phyloP scores from a whole-genome alignment of 2,888 invertebrate genomes.

The Polia nebulosa region DNA sequence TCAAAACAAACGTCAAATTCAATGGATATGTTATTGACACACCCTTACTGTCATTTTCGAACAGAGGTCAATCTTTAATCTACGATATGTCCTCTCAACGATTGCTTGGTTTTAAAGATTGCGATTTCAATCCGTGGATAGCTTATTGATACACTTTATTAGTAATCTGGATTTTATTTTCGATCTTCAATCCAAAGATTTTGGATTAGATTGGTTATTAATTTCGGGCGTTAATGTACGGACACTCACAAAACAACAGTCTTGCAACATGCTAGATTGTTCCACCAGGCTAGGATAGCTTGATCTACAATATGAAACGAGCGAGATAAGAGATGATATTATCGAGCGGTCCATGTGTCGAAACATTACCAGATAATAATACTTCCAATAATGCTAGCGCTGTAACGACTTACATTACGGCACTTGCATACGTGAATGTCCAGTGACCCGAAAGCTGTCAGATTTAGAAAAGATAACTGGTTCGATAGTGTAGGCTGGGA shows the following conservation, averaged over 20 bases:
- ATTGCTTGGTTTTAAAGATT: no score
- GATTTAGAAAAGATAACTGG: slow-evolving; percentile 83
- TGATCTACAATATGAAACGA: slow-evolving; percentile 65
- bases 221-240: no score
- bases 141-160: no score
- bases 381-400: slow-evolving; percentile 48
- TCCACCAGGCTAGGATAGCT: slow-evolving; percentile 66
- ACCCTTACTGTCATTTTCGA: no score
- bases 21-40: no score
- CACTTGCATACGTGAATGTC: slow-evolving; percentile 73
- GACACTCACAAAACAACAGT: slow-evolving; percentile 43
- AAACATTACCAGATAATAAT: slow-evolving; percentile 61
- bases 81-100: no score
- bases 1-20: no score
- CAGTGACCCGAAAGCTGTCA: slow-evolving; percentile 82
- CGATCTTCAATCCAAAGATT: no score
- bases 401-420: slow-evolving; percentile 65
- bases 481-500: slow-evolving; percentile 75
- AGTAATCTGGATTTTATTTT: no score
- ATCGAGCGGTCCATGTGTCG: slow-evolving; percentile 65
- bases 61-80: no score
- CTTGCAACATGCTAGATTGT: slow-evolving; percentile 64
- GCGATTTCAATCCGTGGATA: no score
- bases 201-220: no score
- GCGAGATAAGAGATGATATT: slow-evolving; percentile 66